Evolutionary conservation across 2,888 invertebrate genomes (phyloP).

Genomic region (Ariolimax columbianus): DNA sequence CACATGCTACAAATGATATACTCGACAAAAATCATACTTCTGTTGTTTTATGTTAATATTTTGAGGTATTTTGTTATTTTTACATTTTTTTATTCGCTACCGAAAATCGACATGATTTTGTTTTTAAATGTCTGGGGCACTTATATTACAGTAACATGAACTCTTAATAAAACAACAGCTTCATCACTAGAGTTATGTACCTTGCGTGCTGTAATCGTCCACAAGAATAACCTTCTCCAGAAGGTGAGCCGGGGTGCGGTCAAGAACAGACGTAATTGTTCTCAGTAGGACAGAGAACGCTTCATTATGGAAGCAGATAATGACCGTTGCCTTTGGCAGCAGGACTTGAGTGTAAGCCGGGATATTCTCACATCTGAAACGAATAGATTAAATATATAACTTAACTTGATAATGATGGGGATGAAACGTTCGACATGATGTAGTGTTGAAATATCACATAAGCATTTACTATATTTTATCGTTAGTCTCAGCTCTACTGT

Average conservation of each 20-base stretch:
- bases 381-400: neutral
- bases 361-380: constrained; percentile 32
- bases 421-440: too few species aligned
- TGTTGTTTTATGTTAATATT: too few species aligned
- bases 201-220: constrained; percentile 87
- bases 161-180: neutral
- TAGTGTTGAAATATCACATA: too few species aligned
- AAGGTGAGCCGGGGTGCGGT: constrained; percentile 92
- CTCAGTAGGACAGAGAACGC: constrained; percentile 98
- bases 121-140: too few species aligned
- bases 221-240: constrained; percentile 96
- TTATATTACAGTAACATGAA: neutral
- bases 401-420: too few species aligned
- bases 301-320: constrained; percentile 89
- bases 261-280: constrained; percentile 96
- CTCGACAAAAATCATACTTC: too few species aligned
- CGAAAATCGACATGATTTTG: too few species aligned
- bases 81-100: too few species aligned
- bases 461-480: too few species aligned
- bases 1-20: too few species aligned
- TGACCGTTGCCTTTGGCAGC: constrained; percentile 77
- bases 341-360: constrained; percentile 45
- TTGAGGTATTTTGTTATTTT: too few species aligned
- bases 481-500: too few species aligned
- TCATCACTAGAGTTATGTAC: constrained; percentile 55